Conservation (phyloP, 2,113 vertebrate genomes). For the Nibea albiflora region DNA sequence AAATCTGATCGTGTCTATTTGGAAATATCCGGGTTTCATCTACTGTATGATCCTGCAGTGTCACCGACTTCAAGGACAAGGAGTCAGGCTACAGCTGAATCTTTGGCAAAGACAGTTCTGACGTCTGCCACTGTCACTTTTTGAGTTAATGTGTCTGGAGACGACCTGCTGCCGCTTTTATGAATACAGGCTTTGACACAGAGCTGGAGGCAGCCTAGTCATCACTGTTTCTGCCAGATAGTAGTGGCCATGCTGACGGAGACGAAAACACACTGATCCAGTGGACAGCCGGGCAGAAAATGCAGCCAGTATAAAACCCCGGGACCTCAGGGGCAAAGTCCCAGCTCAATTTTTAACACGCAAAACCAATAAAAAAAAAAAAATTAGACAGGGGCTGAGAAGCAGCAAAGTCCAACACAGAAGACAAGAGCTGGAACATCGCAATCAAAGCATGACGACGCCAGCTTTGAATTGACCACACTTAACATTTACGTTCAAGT, state of each 20-base stretch:
- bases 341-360: slow-evolving; percentile 50
- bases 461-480: neutral
- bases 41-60: neutral
- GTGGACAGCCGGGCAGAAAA: slow-evolving; percentile 20
- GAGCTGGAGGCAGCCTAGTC: slow-evolving; percentile 24
- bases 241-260: slow-evolving; percentile 38
- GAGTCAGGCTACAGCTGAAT: neutral
- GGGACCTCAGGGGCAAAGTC: slow-evolving; percentile 1
- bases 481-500: neutral
- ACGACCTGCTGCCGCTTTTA: slow-evolving; percentile 9
- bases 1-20: slow-evolving; percentile 9
- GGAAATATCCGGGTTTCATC: slow-evolving; percentile 6
- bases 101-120: neutral
- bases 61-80: neutral
- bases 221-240: slow-evolving; percentile 30
- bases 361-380: slow-evolving; percentile 40
- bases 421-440: neutral
- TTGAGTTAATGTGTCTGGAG: neutral
- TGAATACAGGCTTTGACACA: slow-evolving; percentile 39
- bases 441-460: neutral
- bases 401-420: slow-evolving; percentile 11
- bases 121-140: slow-evolving; percentile 14
- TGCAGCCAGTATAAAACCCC: slow-evolving; percentile 15
- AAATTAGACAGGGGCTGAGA: neutral
- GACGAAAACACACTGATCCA: slow-evolving; percentile 12